Conservation (phyloP, 1,140 invertebrate species). For the Hyles euphorbiae region DNA sequence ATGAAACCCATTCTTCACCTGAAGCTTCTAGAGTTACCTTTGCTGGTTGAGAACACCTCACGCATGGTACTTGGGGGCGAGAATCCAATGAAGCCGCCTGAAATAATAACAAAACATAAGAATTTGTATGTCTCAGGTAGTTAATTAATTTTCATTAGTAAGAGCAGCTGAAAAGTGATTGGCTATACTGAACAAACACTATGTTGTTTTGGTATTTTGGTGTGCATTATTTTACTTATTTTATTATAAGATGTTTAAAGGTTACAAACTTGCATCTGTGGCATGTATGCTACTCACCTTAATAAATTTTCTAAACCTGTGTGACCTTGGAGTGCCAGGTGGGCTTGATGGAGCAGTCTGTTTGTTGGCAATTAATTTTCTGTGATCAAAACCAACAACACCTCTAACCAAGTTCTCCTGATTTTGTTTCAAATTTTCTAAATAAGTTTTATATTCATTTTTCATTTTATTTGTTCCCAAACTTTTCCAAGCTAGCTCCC, state of each 20-base stretch:
- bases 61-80: slow-evolving; percentile 53
- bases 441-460: slow-evolving; percentile 35
- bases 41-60: slow-evolving; percentile 56
- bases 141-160: no score
- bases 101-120: slow-evolving; percentile 25
- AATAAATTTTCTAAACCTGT: slow-evolving; percentile 63
- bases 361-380: no score
- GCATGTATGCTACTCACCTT: slow-evolving; percentile 43
- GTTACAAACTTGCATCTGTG: no score
- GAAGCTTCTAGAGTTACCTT: slow-evolving; percentile 53
- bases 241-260: no score
- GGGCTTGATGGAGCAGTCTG: slow-evolving; percentile 46
- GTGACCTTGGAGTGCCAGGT: slow-evolving; percentile 66
- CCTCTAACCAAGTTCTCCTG: slow-evolving; percentile 31
- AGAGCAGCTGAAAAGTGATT: no score
- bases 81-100: slow-evolving; percentile 58
- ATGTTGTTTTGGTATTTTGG: no score
- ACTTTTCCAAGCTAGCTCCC: slow-evolving; percentile 51
- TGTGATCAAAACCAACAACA: no score
- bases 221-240: no score
- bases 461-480: slow-evolving; percentile 37
- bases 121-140: no score
- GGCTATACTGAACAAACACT: no score
- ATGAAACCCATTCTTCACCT: slow-evolving; percentile 66
- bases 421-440: slow-evolving; percentile 52